These are phyloP conservation scores for Cyprinodon tularosa DNA, from an alignment of 2,113 vertebrate species.

Conservation along the genomic window DNA sequence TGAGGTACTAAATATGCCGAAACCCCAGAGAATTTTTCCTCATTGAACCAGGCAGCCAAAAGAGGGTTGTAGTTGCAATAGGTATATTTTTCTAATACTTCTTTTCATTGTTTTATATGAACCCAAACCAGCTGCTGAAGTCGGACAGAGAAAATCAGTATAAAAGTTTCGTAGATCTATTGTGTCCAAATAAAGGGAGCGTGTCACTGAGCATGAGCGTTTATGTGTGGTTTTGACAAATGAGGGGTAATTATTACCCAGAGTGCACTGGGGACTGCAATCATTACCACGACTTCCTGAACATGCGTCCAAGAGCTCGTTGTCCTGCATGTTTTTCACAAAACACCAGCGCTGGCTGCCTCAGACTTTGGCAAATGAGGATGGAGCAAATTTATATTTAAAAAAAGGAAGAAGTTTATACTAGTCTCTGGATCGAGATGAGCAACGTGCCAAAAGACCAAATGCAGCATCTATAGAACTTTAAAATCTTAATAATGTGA, in stretches of 20 bases:
- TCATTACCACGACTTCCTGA: constrained; percentile 73
- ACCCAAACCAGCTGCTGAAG: constrained; percentile 39
- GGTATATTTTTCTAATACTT: constrained; percentile 5
- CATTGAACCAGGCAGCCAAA: constrained; percentile 25
- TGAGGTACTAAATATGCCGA: constrained; percentile 28
- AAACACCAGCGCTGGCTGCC: constrained; percentile 72
- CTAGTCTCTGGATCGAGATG: constrained; percentile 46
- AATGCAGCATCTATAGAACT: constrained; percentile 11
- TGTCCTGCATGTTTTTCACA: constrained; percentile 59
- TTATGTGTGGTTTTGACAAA: constrained; percentile 79
- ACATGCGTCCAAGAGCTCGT: constrained; percentile 62
- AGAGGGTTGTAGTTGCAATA: background rate
- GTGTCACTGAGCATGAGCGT: constrained; percentile 47
- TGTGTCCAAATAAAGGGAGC: constrained; percentile 53
- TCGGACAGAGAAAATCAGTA: constrained; percentile 19
- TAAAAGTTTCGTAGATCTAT: constrained; percentile 47
- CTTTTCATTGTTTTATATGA: constrained; percentile 21
- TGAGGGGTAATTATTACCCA: constrained; percentile 76
- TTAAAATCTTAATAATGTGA: background rate
- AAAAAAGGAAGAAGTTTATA: constrained; percentile 50
- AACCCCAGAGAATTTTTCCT: constrained; percentile 1
- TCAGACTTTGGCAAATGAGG: constrained; percentile 60
- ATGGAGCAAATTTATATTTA: constrained; percentile 65
- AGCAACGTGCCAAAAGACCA: constrained; percentile 3
- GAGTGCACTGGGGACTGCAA: constrained; percentile 68